Evolutionary conservation across 2,888 invertebrate genomes (phyloP).

Genomic region (Tetropium fuscum): DNA sequence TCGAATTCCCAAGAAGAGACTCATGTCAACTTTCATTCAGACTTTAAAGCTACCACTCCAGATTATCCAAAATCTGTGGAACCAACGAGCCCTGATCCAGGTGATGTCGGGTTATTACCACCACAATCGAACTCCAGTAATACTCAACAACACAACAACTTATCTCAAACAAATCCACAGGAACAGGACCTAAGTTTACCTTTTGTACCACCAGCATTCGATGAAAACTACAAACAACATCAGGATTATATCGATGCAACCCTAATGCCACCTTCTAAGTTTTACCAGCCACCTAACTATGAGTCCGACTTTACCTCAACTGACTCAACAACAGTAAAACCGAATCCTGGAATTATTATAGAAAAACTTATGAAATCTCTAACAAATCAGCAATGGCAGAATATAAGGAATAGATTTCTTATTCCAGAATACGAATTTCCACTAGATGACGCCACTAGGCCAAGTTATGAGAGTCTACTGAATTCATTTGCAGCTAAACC

Average conservation of each 20-base stretch:
- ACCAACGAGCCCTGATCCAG: constrained; percentile 49
- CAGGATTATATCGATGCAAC: constrained; percentile 14
- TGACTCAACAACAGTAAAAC: constrained; percentile 32
- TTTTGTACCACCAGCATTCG: constrained; percentile 28
- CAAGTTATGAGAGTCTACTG: constrained; percentile 61
- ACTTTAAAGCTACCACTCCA: constrained; percentile 54
- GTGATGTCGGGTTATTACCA: constrained; percentile 48
- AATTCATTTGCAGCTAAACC: constrained; percentile 60
- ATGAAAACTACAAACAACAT: constrained; percentile 13
- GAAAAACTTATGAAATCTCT: constrained; percentile 49
- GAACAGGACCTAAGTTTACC: constrained; percentile 30
- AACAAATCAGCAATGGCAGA: constrained; percentile 55
- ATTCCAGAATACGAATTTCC: constrained; percentile 66
- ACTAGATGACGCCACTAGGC: constrained; percentile 58
- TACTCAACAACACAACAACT: not conserved
- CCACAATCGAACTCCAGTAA: constrained; percentile 36
- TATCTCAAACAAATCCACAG: not conserved
- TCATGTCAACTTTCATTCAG: constrained; percentile 47
- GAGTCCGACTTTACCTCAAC: constrained; percentile 43
- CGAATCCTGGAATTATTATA: constrained; percentile 35
- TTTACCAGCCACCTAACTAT: constrained; percentile 49
- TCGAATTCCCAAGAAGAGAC: not conserved
- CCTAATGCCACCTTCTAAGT: constrained; percentile 43
- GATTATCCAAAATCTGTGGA: constrained; percentile 54
- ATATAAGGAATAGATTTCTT: constrained; percentile 58